Evolutionary conservation across 2,113 vertebrate genomes (phyloP).

Genomic region (Todiramphus chloris): DNA sequence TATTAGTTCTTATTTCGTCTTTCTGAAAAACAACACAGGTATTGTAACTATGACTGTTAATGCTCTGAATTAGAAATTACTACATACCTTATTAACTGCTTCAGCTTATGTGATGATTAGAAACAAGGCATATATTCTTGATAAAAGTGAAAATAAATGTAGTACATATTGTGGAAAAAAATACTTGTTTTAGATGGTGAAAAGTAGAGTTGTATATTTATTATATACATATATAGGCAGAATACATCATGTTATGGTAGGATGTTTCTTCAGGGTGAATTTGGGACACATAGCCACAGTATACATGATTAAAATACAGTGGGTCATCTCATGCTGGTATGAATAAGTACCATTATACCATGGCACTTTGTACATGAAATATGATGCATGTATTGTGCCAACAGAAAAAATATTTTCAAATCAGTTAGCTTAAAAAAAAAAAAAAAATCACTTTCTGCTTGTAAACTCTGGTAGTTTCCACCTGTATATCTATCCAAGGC

Average conservation of each 20-base stretch:
- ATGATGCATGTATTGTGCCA: background rate
- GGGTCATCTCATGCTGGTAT: background rate
- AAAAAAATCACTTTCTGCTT: background rate
- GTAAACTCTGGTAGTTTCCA: conserved; percentile 44
- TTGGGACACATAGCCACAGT: background rate
- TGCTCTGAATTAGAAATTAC: conserved; percentile 50
- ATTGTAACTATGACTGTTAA: conserved; percentile 33
- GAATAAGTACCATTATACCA: background rate
- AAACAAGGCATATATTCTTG: conserved; percentile 12
- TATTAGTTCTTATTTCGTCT: conserved; percentile 8
- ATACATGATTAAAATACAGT: background rate
- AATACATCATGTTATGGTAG: background rate
- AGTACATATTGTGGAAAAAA: background rate
- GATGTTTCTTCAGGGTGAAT: background rate
- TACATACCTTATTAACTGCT: conserved; percentile 41
- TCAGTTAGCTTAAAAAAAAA: background rate
- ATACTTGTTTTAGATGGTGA: background rate
- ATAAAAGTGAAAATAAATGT: conserved; percentile 7
- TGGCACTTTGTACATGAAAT: background rate
- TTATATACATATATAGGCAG: background rate
- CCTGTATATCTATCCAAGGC: background rate
- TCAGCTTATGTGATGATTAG: conserved; percentile 4
- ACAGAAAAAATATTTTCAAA: conserved; percentile 13
- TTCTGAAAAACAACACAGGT: background rate
- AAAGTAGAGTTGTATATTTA: background rate